phyloP scores from a whole-genome alignment of 2,888 invertebrate genomes.

The Platycheirus rosarum region DNA sequence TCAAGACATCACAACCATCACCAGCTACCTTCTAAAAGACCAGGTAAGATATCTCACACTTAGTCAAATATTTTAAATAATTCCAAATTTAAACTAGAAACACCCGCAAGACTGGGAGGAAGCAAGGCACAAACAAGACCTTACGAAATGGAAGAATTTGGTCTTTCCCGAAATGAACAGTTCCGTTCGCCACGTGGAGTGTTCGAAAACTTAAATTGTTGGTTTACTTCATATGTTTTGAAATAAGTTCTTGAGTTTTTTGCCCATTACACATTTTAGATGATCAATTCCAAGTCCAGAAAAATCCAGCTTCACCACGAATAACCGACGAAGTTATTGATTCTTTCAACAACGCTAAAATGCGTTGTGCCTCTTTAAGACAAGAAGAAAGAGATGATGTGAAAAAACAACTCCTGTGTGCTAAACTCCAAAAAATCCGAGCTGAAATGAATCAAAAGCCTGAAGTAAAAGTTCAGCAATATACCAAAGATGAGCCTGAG shows the following conservation, averaged over 20 bases:
- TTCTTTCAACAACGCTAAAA: constrained; percentile 26
- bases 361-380: neutral
- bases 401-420: neutral
- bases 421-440: neutral
- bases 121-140: constrained; percentile 35
- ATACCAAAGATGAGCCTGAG: constrained; percentile 40
- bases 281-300: constrained; percentile 14
- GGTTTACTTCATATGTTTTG: neutral
- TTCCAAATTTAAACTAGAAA: constrained; percentile 29
- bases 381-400: neutral
- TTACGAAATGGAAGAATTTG: constrained; percentile 74
- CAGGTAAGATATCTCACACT: constrained; percentile 22
- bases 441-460: constrained; percentile 30
- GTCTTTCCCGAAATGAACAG: constrained; percentile 61
- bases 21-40: neutral
- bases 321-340: constrained; percentile 31
- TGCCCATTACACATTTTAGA: constrained; percentile 35
- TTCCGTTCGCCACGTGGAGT: constrained; percentile 73
- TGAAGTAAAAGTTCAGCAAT: neutral
- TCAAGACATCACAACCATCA: neutral
- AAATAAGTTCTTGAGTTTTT: neutral
- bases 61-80: neutral
- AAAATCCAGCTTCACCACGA: neutral
- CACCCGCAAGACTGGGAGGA: constrained; percentile 33
- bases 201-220: constrained; percentile 45